These are phyloP conservation scores for Odocoileus virginianus DNA, from an alignment of 2,113 vertebrate species.

Conservation along the genomic window DNA sequence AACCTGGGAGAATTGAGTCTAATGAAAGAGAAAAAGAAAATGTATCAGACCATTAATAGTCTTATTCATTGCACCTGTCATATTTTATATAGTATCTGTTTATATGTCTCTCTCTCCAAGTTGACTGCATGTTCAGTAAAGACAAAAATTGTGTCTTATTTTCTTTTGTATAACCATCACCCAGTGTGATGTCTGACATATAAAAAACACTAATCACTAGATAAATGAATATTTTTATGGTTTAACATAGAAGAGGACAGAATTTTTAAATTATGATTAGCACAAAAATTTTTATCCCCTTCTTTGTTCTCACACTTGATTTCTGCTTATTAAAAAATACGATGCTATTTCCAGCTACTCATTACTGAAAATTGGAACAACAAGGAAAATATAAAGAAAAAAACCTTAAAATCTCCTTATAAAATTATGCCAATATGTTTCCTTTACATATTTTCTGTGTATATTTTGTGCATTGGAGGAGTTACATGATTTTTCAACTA, in stretches of 20 bases:
- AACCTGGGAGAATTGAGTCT: not conserved
- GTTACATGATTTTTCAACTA: not conserved
- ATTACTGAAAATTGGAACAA: not conserved
- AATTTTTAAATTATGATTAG: not conserved
- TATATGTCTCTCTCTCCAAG: not conserved
- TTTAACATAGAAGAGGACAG: not conserved
- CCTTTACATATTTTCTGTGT: not conserved
- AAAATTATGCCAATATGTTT: not conserved
- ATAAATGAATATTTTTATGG: not conserved
- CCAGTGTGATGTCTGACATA: not conserved
- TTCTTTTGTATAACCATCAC: not conserved
- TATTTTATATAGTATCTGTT: not conserved
- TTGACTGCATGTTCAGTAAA: not conserved
- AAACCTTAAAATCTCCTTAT: not conserved
- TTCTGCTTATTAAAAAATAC: not conserved
- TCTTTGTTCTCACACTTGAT: not conserved
- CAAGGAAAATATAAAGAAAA: not conserved
- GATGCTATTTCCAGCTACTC: not conserved
- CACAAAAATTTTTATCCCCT: not conserved
- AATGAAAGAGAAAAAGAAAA: not conserved
- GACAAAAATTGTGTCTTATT: not conserved
- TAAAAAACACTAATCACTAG: not conserved
- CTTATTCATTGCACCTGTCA: not conserved
- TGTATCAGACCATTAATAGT: not conserved
- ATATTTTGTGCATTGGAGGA: not conserved